Evolutionary conservation across 2,888 invertebrate species (phyloP).

Genomic region (Emmelina monodactyla): DNA sequence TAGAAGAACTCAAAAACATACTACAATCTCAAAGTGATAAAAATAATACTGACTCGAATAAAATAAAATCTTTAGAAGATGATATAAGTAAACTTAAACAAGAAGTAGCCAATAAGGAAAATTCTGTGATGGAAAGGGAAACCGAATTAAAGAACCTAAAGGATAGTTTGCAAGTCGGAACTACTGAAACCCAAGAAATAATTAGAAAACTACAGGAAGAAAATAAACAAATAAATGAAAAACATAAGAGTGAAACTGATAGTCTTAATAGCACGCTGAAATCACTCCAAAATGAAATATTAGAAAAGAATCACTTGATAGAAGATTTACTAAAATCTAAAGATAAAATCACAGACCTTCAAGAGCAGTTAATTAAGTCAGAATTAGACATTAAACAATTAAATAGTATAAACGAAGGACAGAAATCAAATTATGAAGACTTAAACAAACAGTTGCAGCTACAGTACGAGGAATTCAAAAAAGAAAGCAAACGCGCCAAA

Average conservation of each 20-base stretch:
- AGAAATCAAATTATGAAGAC: conserved; percentile 56
- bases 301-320: conserved; percentile 37
- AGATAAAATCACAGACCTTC: conserved; percentile 45
- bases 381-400: conserved; percentile 52
- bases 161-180: conserved; percentile 31
- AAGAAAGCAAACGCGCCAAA: conserved; percentile 54
- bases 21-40: conserved; percentile 36
- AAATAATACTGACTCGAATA: conserved; percentile 29
- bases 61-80: conserved; percentile 30
- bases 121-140: conserved; percentile 33
- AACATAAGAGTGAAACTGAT: conserved; percentile 40
- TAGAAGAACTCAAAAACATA: conserved; percentile 38
- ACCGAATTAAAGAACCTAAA: conserved; percentile 29
- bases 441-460: conserved; percentile 47
- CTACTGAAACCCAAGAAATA: conserved; percentile 33
- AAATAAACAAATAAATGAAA: conserved; percentile 37
- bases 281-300: conserved; percentile 32
- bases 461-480: conserved; percentile 50
- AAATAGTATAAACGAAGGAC: conserved; percentile 51
- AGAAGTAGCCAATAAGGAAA: conserved; percentile 30
- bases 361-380: conserved; percentile 44
- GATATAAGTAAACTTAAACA: conserved; percentile 33
- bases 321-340: conserved; percentile 37
- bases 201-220: conserved; percentile 38
- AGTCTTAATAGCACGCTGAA: conserved; percentile 38